phyloP scores from a whole-genome alignment of 2,888 invertebrate genomes.

The Tiphia femorata region DNA sequence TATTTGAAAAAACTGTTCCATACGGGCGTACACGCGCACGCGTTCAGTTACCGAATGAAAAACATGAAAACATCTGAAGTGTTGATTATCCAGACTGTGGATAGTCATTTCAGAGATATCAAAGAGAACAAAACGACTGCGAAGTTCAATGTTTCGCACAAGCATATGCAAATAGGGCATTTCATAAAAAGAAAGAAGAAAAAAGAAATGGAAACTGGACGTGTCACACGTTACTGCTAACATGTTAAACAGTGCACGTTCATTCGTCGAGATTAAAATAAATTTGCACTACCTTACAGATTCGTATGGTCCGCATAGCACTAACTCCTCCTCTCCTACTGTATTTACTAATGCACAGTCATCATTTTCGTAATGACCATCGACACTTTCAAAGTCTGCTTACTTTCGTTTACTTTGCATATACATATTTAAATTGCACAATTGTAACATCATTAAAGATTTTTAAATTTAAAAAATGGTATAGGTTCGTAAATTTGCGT shows the following conservation, averaged over 20 bases:
- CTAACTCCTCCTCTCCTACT: neutral
- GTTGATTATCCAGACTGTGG: no score
- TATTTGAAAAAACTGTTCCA: neutral
- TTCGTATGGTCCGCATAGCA: slow-evolving; percentile 23
- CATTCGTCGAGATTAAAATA: neutral
- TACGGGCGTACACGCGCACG: no score
- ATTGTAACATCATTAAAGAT: neutral
- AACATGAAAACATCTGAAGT: no score
- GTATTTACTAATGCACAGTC: no score
- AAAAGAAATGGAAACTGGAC: no score
- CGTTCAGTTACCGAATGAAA: no score
- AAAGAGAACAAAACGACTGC: no score
- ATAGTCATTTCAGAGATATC: no score
- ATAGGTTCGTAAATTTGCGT: slow-evolving; percentile 15
- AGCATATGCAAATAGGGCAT: neutral
- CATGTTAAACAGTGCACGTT: no score
- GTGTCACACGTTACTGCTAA: no score
- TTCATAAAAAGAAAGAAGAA: neutral
- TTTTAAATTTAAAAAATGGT: slow-evolving; percentile 9
- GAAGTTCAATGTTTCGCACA: neutral
- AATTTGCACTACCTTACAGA: slow-evolving; percentile 17
- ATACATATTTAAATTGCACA: neutral
- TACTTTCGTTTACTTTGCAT: neutral
- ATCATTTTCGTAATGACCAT: slow-evolving; percentile 5
- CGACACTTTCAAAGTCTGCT: neutral